Conservation (phyloP, 2,888 invertebrate species). For the Rhyacophila evoluta region DNA sequence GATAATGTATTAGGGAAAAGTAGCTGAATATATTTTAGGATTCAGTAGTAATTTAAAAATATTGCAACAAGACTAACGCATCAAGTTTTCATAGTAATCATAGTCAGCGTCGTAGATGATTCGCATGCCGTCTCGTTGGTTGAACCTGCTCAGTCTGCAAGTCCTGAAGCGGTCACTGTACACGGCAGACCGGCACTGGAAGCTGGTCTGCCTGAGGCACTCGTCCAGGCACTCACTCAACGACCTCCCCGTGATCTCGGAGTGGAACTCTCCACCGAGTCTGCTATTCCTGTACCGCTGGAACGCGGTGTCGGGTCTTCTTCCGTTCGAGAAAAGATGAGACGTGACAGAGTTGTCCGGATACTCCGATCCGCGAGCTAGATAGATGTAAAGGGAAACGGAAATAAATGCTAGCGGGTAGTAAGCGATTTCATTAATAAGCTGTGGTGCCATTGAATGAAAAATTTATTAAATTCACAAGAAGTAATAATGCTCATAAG, state of each 20-base stretch:
- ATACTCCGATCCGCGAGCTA: conserved; percentile 90
- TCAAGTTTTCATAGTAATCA: conserved; percentile 93
- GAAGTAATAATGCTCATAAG: background rate
- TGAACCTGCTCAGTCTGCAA: conserved; percentile 86
- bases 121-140: conserved; percentile 88
- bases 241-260: conserved; percentile 88
- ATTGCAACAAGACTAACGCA: conserved; percentile 82
- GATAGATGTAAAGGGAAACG: conserved; percentile 59
- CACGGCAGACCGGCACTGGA: conserved; percentile 89
- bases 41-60: no score
- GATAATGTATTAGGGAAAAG: no score
- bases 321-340: conserved; percentile 84
- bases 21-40: no score
- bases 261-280: conserved; percentile 89
- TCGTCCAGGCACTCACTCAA: conserved; percentile 92
- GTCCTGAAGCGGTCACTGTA: conserved; percentile 89
- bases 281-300: conserved; percentile 88
- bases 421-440: background rate
- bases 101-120: conserved; percentile 92
- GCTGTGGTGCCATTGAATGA: background rate
- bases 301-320: conserved; percentile 90
- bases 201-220: conserved; percentile 88
- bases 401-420: conserved; percentile 44
- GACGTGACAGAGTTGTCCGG: conserved; percentile 89
- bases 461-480: background rate